phyloP scores from a whole-genome alignment of 2,888 invertebrate species.

The Eupithecia inturbata region DNA sequence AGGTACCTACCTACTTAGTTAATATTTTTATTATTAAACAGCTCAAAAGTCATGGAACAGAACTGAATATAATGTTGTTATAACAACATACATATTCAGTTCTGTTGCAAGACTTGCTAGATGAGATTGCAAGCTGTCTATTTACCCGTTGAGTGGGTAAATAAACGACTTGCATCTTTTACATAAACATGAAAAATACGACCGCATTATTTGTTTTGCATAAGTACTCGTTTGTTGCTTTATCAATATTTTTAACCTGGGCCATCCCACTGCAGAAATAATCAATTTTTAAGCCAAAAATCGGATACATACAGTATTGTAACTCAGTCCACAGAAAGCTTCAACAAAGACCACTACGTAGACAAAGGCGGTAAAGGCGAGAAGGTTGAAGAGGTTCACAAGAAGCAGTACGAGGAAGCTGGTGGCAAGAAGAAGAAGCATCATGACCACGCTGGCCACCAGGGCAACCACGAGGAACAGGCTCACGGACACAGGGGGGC shows the following conservation, averaged over 20 bases:
- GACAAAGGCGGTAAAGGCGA: constrained; percentile 85
- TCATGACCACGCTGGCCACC: constrained; percentile 86
- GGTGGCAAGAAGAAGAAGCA: constrained; percentile 86
- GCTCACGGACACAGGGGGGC: constrained; percentile 87
- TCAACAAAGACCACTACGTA: constrained; percentile 83
- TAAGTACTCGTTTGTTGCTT: neutral
- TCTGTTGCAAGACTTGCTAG: neutral
- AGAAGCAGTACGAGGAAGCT: constrained; percentile 85
- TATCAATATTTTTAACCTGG: neutral
- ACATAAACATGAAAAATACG: neutral
- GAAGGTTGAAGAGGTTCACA: constrained; percentile 84
- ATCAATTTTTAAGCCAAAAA: neutral
- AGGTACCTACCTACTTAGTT: neutral
- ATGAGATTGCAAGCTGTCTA: neutral
- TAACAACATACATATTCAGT: neutral
- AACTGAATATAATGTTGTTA: neutral
- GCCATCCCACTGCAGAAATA: neutral
- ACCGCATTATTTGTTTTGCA: neutral
- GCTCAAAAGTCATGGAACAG: neutral
- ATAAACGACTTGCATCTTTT: too few relatives aligned
- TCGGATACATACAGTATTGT: neutral
- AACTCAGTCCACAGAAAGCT: constrained; percentile 81
- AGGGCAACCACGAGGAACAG: constrained; percentile 87
- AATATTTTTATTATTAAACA: neutral
- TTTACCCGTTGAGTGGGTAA: too few relatives aligned